These are phyloP conservation scores for Chionomys nivalis DNA, from an alignment of 2,113 vertebrate species.

Conservation along the genomic window DNA sequence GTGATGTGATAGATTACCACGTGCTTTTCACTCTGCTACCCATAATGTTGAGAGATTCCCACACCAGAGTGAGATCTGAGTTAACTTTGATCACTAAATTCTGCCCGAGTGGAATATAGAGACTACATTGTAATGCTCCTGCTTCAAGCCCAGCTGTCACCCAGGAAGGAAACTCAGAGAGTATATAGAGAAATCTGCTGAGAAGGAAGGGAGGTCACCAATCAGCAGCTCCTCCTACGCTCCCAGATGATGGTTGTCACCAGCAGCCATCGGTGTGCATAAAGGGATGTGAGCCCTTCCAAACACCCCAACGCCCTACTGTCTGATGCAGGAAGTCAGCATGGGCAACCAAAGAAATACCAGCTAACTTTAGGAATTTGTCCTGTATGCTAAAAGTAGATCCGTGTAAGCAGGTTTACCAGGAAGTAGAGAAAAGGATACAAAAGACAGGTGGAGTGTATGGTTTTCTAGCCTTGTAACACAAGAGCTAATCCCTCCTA, in stretches of 20 bases:
- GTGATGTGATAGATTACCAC: no score
- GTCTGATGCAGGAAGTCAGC: neutral
- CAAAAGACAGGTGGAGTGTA: constrained; percentile 36
- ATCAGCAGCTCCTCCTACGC: neutral
- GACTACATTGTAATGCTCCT: neutral
- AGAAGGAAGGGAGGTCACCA: neutral
- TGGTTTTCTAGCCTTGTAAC: constrained; percentile 54
- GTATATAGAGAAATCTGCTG: neutral
- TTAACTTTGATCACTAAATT: constrained; percentile 21
- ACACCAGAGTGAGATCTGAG: neutral
- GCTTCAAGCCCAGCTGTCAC: neutral
- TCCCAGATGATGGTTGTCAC: neutral
- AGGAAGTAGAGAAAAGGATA: constrained; percentile 60
- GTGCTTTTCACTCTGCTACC: neutral
- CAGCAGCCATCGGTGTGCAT: neutral
- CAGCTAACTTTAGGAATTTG: constrained; percentile 31
- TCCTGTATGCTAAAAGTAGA: constrained; percentile 40
- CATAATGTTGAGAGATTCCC: neutral
- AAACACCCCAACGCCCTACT: neutral
- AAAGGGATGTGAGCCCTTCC: neutral
- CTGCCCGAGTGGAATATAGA: neutral
- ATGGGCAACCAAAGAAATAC: neutral
- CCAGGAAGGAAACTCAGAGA: neutral
- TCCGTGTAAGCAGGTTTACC: neutral
- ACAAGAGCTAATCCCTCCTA: constrained; percentile 60